phyloP scores from a whole-genome alignment of 2,888 invertebrate species.

The Machimus rusticus region DNA sequence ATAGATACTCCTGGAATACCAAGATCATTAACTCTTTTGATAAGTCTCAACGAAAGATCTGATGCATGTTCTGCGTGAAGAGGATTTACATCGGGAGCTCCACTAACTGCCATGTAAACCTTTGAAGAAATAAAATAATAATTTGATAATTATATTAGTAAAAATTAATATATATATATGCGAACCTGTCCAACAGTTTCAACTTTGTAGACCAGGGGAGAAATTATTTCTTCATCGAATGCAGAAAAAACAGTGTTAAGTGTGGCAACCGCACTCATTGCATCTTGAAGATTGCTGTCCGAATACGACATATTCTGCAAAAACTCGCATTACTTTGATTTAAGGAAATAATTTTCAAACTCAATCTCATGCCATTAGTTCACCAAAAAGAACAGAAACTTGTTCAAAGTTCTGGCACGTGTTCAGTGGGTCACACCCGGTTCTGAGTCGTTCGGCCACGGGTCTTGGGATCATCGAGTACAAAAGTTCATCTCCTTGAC shows the following conservation, averaged over 20 bases:
- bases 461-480: slow-evolving; percentile 92
- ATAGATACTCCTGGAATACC: slow-evolving; percentile 71
- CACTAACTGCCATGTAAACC: slow-evolving; percentile 89
- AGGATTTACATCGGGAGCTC: slow-evolving; percentile 79
- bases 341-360: neutral
- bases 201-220: slow-evolving; percentile 89
- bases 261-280: slow-evolving; percentile 82
- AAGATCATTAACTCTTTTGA: slow-evolving; percentile 73
- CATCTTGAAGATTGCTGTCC: slow-evolving; percentile 61
- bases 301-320: slow-evolving; percentile 44
- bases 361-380: slow-evolving; percentile 54
- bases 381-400: slow-evolving; percentile 62
- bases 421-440: slow-evolving; percentile 77
- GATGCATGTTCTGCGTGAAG: slow-evolving; percentile 80
- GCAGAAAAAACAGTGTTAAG: slow-evolving; percentile 87
- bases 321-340: neutral
- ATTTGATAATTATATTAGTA: neutral
- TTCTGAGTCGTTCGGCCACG: slow-evolving; percentile 80
- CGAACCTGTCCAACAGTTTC: slow-evolving; percentile 87
- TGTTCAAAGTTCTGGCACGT: slow-evolving; percentile 76
- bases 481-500: slow-evolving; percentile 82
- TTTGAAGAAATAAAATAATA: slow-evolving; percentile 48
- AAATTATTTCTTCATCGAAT: slow-evolving; percentile 84
- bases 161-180: neutral
- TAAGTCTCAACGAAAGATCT: slow-evolving; percentile 78